Conservation (phyloP, 2,797 vertebrate genomes). For the Miopithecus talapoin region DNA sequence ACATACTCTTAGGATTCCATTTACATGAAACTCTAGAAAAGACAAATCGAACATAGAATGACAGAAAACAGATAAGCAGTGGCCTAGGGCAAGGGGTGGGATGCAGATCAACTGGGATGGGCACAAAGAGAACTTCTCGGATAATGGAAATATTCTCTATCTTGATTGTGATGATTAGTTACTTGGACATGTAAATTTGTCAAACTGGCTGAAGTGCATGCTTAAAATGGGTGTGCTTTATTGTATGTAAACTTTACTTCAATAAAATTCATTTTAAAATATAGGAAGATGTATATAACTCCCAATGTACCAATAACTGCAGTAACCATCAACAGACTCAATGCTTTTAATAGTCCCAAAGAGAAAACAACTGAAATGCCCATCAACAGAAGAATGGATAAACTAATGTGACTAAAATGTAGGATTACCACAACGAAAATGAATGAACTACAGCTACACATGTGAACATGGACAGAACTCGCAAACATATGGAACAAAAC, state of each 20-base stretch:
- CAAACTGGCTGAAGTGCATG: background rate
- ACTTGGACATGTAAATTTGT: background rate
- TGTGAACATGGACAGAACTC: background rate
- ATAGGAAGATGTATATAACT: background rate
- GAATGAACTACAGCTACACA: background rate
- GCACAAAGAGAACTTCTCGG: background rate
- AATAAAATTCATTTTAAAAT: background rate
- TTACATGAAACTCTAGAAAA: background rate
- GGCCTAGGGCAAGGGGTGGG: background rate
- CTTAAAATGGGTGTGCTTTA: background rate
- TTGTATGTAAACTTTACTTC: background rate
- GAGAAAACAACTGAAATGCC: background rate
- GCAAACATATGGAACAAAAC: conserved; percentile 21
- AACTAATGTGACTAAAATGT: conserved; percentile 25
- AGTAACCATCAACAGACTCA: background rate
- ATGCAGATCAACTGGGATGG: background rate
- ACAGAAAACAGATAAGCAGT: background rate
- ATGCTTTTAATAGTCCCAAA: background rate
- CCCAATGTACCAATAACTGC: background rate
- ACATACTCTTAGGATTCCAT: background rate
- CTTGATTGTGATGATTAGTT: background rate
- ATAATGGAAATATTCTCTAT: background rate
- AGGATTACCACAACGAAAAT: conserved; percentile 21
- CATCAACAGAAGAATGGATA: background rate
- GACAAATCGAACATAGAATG: background rate